Percentiles rank a stretch among this genome's conserved stretches.
These are phyloP conservation scores for Conger conger DNA, from an alignment of 2,113 vertebrate genomes.

Conservation along the genomic window DNA sequence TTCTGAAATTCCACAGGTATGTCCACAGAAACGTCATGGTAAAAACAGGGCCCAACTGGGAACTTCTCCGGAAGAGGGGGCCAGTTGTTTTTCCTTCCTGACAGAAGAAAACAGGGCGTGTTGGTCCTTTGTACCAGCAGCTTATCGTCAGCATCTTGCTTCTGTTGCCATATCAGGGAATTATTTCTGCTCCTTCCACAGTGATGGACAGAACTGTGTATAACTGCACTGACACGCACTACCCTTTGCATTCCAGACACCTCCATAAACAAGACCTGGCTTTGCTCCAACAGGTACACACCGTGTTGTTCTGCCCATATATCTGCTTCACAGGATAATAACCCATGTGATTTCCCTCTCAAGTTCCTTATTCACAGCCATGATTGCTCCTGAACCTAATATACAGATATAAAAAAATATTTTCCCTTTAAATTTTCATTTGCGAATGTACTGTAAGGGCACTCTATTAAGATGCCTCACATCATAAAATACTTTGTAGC, in stretches of 20 bases:
- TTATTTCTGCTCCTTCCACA: neutral
- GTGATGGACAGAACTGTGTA: neutral
- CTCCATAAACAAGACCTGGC: neutral
- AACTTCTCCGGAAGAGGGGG: slow-evolving; percentile 91
- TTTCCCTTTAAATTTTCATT: too few relatives aligned
- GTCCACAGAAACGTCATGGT: slow-evolving; percentile 94
- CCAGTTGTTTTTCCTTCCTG: slow-evolving; percentile 98
- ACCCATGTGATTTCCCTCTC: neutral
- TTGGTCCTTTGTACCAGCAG: neutral
- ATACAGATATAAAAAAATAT: too few relatives aligned
- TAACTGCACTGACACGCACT: neutral
- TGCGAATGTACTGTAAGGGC: too few relatives aligned
- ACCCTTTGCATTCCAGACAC: neutral
- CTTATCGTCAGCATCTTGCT: neutral
- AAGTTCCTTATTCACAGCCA: neutral
- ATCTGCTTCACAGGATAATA: neutral
- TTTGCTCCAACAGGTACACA: neutral
- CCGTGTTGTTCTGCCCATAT: neutral
- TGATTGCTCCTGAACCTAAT: neutral
- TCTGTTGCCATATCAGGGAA: neutral
- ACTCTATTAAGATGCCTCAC: too few relatives aligned
- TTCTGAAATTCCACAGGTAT: slow-evolving; percentile 98
- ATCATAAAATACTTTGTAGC: too few relatives aligned
- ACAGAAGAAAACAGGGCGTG: slow-evolving; percentile 15
- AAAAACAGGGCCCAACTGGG: slow-evolving; percentile 92